Conservation (phyloP, 2,797 vertebrate species). For the Neomorphus geoffroyi region DNA sequence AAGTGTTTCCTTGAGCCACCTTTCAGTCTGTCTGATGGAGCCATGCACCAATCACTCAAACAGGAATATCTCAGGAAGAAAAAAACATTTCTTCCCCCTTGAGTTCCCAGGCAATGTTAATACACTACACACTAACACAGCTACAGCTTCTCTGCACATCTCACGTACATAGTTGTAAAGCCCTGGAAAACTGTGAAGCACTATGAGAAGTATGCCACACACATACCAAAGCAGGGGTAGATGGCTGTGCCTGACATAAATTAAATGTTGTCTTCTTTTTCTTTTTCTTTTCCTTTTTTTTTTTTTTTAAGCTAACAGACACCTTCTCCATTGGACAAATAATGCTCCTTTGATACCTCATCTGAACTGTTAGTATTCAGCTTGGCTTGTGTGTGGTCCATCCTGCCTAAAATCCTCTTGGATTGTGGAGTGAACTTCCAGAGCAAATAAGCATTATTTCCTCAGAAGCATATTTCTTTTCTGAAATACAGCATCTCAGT, state of each 20-base stretch:
- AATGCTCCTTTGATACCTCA: not conserved
- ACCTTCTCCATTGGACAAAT: not conserved
- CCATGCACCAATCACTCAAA: not conserved
- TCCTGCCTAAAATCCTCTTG: not conserved
- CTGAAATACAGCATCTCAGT: not conserved
- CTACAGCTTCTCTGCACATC: not conserved
- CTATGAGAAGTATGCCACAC: not conserved
- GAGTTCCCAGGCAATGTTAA: not conserved
- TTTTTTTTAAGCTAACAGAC: not conserved
- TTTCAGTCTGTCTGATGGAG: not conserved
- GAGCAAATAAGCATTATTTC: not conserved
- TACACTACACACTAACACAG: not conserved
- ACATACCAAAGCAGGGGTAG: not conserved
- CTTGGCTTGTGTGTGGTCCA: not conserved
- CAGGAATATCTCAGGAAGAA: not conserved
- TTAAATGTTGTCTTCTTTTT: not conserved
- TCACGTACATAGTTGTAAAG: not conserved
- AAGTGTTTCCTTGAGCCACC: not conserved
- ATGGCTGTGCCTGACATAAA: not conserved
- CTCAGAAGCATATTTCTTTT: not conserved
- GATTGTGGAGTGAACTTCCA: not conserved
- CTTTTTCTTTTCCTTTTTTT: no score
- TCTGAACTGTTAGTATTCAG: not conserved
- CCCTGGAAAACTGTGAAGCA: not conserved
- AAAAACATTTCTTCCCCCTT: not conserved